Evolutionary conservation across 2,888 invertebrate species (phyloP).

Genomic region (Polydrusus cervinus): DNA sequence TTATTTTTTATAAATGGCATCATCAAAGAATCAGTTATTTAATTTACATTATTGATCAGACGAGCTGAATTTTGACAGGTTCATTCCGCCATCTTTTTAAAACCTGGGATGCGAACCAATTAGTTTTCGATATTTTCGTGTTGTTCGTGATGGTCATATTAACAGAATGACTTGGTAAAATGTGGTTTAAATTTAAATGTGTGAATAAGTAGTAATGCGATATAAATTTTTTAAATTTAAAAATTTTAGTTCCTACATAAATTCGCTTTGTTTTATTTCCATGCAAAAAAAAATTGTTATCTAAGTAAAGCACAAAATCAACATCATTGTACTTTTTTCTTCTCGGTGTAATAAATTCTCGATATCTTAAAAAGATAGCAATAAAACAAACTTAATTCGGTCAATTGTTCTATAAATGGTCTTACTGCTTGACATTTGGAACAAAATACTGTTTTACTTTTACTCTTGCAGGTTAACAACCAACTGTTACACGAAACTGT

Average conservation of each 20-base stretch:
- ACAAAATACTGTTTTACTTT: conserved; percentile 38
- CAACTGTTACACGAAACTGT: conserved; percentile 28
- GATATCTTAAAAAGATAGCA: conserved; percentile 30
- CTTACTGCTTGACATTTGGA: conserved; percentile 38
- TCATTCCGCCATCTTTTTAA: conserved; percentile 26
- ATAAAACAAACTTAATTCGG: conserved; percentile 39
- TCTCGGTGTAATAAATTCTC: conserved; percentile 19
- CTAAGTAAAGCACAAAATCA: no score
- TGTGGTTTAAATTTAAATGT: background rate
- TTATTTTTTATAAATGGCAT: no score
- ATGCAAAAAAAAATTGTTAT: no score
- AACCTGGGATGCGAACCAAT: conserved; percentile 28
- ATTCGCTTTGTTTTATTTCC: no score
- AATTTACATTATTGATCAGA: conserved; percentile 28
- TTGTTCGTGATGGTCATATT: conserved; percentile 35
- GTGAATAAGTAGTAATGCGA: background rate
- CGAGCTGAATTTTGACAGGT: conserved; percentile 25
- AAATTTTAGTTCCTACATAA: no score
- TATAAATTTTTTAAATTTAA: no score
- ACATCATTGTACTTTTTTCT: background rate
- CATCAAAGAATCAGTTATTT: background rate
- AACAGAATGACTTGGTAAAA: conserved; percentile 35
- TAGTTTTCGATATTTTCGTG: conserved; percentile 35
- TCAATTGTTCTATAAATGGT: conserved; percentile 45
- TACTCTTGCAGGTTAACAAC: conserved; percentile 34